These are phyloP conservation scores for Drosophila hawaiiensis DNA, from an alignment of 2,888 invertebrate genomes.

Conservation along the genomic window DNA sequence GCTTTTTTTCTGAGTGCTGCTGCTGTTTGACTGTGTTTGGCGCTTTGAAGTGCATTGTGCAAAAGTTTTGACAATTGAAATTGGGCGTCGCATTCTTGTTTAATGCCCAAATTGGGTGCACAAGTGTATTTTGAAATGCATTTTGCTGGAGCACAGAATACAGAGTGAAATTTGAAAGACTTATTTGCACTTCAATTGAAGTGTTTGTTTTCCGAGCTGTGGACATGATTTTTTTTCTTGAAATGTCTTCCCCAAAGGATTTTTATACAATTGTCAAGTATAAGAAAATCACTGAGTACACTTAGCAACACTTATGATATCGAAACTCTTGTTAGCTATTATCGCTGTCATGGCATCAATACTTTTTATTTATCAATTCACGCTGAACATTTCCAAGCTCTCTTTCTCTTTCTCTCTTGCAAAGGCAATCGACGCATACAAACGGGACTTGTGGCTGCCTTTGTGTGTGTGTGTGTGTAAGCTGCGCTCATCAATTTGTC, in stretches of 20 bases:
- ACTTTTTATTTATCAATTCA: neutral
- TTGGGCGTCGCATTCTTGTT: conserved; percentile 40
- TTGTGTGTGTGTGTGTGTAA: conserved; percentile 4
- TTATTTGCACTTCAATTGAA: conserved; percentile 28
- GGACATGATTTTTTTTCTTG: neutral
- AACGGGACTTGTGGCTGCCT: conserved; percentile 11
- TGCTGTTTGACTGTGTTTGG: conserved; percentile 10
- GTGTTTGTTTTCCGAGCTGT: neutral
- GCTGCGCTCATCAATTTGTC: conserved; percentile 28
- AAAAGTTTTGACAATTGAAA: conserved; percentile 61
- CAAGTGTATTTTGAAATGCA: conserved; percentile 40
- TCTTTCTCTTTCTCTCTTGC: conserved; percentile 8
- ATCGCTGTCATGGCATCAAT: conserved; percentile 1
- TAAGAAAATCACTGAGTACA: neutral
- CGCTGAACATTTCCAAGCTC: neutral
- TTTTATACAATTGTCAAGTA: neutral
- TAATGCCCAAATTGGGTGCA: conserved; percentile 34
- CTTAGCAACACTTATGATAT: neutral
- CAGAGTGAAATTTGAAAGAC: conserved; percentile 26
- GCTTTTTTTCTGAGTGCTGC: conserved; percentile 12
- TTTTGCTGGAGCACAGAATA: conserved; percentile 13
- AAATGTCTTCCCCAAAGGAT: neutral
- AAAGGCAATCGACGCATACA: conserved; percentile 27
- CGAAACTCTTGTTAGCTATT: neutral
- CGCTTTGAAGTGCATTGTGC: conserved; percentile 65